Percentiles rank a stretch among this genome's conserved stretches.
Evolutionary conservation across 2,797 vertebrate species (phyloP).

Genomic region (Distichodus sexfasciatus): DNA sequence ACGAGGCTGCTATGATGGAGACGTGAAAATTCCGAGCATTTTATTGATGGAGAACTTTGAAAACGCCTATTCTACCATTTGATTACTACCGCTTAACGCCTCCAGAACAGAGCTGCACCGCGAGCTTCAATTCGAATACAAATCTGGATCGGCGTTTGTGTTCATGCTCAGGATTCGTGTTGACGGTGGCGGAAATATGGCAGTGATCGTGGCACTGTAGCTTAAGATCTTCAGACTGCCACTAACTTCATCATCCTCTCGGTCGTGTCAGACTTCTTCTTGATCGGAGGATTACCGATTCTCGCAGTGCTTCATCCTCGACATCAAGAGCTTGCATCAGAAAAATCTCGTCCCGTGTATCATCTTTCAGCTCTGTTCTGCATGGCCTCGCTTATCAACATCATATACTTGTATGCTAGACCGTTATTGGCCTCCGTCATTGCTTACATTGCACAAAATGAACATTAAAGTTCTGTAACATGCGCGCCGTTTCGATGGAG

Average conservation of each 20-base stretch:
- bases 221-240: slow-evolving; percentile 5
- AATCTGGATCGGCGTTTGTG: too few species aligned
- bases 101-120: too few species aligned
- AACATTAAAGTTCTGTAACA: too few species aligned
- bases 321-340: not conserved
- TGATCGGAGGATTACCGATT: slow-evolving; percentile 18
- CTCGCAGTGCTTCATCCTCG: slow-evolving; percentile 1
- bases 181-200: slow-evolving; percentile 20
- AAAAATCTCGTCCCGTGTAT: not conserved
- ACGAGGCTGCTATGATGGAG: too few species aligned
- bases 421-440: too few species aligned
- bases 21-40: too few species aligned
- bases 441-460: too few species aligned
- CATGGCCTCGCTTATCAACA: not conserved
- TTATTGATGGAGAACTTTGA: too few species aligned
- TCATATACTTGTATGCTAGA: slow-evolving; percentile 9
- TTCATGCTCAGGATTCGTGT: slow-evolving; percentile 11
- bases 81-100: too few species aligned
- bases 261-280: slow-evolving; percentile 12
- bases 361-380: not conserved
- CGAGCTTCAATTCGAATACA: too few species aligned
- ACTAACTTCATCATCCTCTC: slow-evolving; percentile 30
- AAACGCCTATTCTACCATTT: too few species aligned
- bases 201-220: slow-evolving; percentile 17
- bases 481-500: too few species aligned